Evolutionary conservation across 1,140 invertebrate genomes (phyloP), one percentile per base, ranked within the genome.

Genomic region (Drosophila eugracilis): DNA sequence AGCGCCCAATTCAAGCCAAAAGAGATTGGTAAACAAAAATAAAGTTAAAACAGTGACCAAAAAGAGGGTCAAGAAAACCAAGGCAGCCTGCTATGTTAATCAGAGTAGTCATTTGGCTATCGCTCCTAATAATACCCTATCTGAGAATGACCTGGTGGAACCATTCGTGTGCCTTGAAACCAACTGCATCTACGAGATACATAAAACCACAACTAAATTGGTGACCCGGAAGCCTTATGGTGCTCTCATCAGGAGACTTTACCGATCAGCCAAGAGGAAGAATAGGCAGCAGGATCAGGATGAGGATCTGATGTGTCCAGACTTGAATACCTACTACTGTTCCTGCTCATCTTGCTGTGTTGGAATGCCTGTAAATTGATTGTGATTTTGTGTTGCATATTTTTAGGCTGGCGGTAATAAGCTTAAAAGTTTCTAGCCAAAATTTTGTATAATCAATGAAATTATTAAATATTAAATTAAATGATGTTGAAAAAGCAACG

Each of bases 341-440:
- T 69, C 37, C 21, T 74, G 73, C 39, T 26, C n/a, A 10, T 55
- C 53, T 6, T 34, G 54, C 21, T 53, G 49, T 22, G 26, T 42
- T 42, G 45, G 24, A 34, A 6, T 19, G 15, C 17, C 14, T 17
- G 21, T 32, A 70, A 49, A 63, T 41, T 15, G 4, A 3, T 30
- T 4, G 6, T 53, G 32, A 9, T 28, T 7, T 39, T 7, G 3
- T 44, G 2, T 47, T 45, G 69, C 66, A 60, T 72, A 60, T 41
- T 60, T 60, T 71, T 60, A 14, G 69, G 66, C 39, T 15, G 21
- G 34, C 21, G 21, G 34, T 15, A 1, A 5, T 3, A 14, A 42
- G 52, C 22, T 30, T 19, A 14, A 2, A 44, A 44, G 4, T 26
- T 44, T 17, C 4, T 32, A 55, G 14, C 26, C 1, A 6, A 41